phyloP scores from a whole-genome alignment of 2,797 vertebrate species.

The Champsocephalus esox region DNA sequence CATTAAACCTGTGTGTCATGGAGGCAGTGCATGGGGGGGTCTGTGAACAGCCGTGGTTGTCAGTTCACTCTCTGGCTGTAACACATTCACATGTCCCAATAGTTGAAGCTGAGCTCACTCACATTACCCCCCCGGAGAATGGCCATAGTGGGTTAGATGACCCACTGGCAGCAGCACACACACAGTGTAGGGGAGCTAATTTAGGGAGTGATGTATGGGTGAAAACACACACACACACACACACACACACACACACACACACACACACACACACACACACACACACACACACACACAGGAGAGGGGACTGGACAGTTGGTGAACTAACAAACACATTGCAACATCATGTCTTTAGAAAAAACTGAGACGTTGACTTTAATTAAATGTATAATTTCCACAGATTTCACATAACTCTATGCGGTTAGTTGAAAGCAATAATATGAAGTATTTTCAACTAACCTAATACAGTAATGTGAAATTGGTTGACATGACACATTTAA shows the following conservation, averaged over 20 bases:
- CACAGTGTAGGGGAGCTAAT: constrained; percentile 59
- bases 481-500: too few relatives aligned
- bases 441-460: too few relatives aligned
- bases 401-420: too few relatives aligned
- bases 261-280: constrained; percentile 1
- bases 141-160: constrained; percentile 56
- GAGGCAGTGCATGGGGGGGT: not conserved
- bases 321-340: not conserved
- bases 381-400: too few relatives aligned
- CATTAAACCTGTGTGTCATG: constrained; percentile 14
- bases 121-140: constrained; percentile 38
- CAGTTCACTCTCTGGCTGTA: constrained; percentile 12
- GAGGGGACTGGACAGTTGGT: not conserved
- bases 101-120: constrained; percentile 31
- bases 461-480: too few relatives aligned
- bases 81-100: constrained; percentile 46
- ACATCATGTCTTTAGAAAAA: not conserved
- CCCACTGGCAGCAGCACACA: constrained; percentile 34
- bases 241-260: too few relatives aligned
- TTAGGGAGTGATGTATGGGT: constrained; percentile 59
- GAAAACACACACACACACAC: constrained; percentile 8
- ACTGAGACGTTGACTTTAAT: too few relatives aligned
- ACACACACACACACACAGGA: not conserved
- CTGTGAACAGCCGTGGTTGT: constrained; percentile 46
- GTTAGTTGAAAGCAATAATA: too few relatives aligned